Evolutionary conservation across 2,888 invertebrate genomes (phyloP).

Genomic region (Ctena decussata): DNA sequence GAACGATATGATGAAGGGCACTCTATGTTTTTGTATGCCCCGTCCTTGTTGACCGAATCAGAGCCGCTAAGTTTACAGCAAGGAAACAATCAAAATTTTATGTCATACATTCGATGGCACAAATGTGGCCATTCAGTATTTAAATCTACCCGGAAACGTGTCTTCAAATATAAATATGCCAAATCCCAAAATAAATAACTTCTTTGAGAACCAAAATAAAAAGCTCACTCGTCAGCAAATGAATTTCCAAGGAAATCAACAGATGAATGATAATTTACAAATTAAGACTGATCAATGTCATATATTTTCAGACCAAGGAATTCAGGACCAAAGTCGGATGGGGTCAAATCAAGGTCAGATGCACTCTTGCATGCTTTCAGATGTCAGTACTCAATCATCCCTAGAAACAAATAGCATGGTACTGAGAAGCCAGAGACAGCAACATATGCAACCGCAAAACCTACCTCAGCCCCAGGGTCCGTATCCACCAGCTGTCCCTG

Average conservation of each 20-base stretch:
- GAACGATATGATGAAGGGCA: slow-evolving; percentile 76
- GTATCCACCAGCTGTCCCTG: slow-evolving; percentile 20
- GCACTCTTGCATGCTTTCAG: background rate
- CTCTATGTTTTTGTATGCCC: slow-evolving; percentile 60
- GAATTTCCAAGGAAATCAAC: slow-evolving; percentile 25
- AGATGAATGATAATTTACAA: slow-evolving; percentile 50
- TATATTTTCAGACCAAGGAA: no score
- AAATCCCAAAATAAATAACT: slow-evolving; percentile 39
- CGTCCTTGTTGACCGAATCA: slow-evolving; percentile 59
- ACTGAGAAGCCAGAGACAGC: slow-evolving; percentile 60
- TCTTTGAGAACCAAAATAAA: slow-evolving; percentile 43
- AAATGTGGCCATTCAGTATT: slow-evolving; percentile 62
- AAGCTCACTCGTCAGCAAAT: slow-evolving; percentile 37
- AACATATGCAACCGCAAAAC: slow-evolving; percentile 50
- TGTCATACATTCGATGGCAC: slow-evolving; percentile 53
- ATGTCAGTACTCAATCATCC: background rate
- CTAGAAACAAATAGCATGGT: slow-evolving; percentile 34
- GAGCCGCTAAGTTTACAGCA: slow-evolving; percentile 64
- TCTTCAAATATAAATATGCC: slow-evolving; percentile 33
- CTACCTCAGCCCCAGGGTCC: slow-evolving; percentile 60
- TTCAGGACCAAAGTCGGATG: slow-evolving; percentile 12
- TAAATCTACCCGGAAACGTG: slow-evolving; percentile 43
- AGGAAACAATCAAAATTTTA: slow-evolving; percentile 46
- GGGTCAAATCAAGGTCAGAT: slow-evolving; percentile 11
- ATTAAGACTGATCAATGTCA: slow-evolving; percentile 65